Evolutionary conservation across 2,888 invertebrate genomes (phyloP).

Genomic region (Sarcophaga subvicina): DNA sequence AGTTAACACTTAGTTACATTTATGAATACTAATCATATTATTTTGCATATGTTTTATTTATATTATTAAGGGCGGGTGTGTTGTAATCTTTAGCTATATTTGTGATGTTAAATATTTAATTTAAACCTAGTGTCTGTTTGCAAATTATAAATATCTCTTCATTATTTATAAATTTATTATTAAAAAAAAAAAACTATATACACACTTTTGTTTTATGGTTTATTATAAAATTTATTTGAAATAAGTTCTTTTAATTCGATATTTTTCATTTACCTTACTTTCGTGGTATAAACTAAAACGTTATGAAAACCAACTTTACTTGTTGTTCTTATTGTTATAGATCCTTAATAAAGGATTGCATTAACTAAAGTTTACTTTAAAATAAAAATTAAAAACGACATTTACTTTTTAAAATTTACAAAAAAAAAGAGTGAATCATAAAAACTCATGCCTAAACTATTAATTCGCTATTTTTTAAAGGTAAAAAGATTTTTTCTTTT

Average conservation of each 20-base stretch:
- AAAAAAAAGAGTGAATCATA: constrained; percentile 59
- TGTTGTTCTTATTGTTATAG: constrained; percentile 52
- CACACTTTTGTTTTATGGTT: constrained; percentile 49
- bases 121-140: constrained; percentile 13
- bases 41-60: constrained; percentile 7
- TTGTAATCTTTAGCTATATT: constrained; percentile 48
- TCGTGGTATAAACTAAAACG: constrained; percentile 63
- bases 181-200: constrained; percentile 59
- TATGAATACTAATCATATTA: not conserved
- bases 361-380: constrained; percentile 72
- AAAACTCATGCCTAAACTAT: constrained; percentile 69
- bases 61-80: constrained; percentile 43
- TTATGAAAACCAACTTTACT: constrained; percentile 67
- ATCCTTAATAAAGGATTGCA: constrained; percentile 36
- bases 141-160: constrained; percentile 29
- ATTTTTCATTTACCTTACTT: constrained; percentile 46
- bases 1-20: not conserved
- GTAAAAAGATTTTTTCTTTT: constrained; percentile 56
- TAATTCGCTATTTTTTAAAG: constrained; percentile 65
- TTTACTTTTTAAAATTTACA: constrained; percentile 57
- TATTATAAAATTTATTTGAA: constrained; percentile 57
- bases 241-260: constrained; percentile 58
- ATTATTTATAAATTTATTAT: constrained; percentile 2
- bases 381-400: constrained; percentile 73
- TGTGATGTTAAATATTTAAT: constrained; percentile 7